phyloP scores from a whole-genome alignment of 2,888 invertebrate species.

The Phlogophora meticulosa region DNA sequence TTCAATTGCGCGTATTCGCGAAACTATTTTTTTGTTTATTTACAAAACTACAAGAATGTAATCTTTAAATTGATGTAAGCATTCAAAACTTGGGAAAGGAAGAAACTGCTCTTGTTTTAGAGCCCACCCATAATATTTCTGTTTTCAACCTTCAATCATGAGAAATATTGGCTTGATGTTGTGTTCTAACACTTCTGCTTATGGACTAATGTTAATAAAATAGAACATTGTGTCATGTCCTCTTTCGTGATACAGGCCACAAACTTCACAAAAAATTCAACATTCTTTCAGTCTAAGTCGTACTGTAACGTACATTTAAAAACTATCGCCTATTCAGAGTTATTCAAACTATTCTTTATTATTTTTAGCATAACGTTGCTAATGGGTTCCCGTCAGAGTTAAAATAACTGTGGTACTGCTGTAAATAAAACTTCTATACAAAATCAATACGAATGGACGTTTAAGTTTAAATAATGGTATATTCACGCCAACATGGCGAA shows the following conservation, averaged over 20 bases:
- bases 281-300: too few relatives aligned
- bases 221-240: too few relatives aligned
- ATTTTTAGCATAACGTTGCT: too few relatives aligned
- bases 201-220: conserved; percentile 10
- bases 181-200: conserved; percentile 17
- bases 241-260: too few relatives aligned
- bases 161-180: conserved; percentile 26
- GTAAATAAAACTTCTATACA: not conserved
- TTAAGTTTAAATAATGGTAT: conserved; percentile 27
- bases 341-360: too few relatives aligned
- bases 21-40: conserved; percentile 52
- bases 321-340: too few relatives aligned
- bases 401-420: too few relatives aligned
- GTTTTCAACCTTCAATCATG: conserved; percentile 22
- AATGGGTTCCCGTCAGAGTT: too few relatives aligned
- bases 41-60: conserved; percentile 66
- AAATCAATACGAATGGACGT: not conserved
- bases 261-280: too few relatives aligned
- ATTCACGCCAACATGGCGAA: conserved; percentile 30
- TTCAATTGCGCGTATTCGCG: conserved; percentile 36
- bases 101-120: conserved; percentile 35
- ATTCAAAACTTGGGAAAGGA: conserved; percentile 53
- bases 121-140: conserved; percentile 3
- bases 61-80: conserved; percentile 52
- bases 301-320: too few relatives aligned